These are phyloP conservation scores for Pterois miles DNA, from an alignment of 2,797 vertebrate species.

Conservation along the genomic window DNA sequence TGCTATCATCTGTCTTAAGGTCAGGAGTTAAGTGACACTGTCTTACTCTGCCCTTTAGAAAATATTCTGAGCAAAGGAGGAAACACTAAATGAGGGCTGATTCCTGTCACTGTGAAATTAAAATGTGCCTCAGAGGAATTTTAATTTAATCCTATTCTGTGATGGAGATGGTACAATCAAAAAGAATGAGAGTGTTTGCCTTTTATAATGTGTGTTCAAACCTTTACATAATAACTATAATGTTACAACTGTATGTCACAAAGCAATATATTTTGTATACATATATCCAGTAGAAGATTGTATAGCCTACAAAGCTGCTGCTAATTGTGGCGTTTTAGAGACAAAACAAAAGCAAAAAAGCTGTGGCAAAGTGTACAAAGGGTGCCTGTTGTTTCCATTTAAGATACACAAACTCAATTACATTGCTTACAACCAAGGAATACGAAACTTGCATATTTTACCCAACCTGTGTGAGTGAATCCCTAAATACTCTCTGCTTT, in stretches of 20 bases:
- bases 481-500: slow-evolving; percentile 49
- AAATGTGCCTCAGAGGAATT: slow-evolving; percentile 25
- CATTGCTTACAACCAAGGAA: slow-evolving; percentile 63
- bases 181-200: neutral
- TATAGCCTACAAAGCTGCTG: slow-evolving; percentile 53
- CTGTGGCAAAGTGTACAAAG: slow-evolving; percentile 63
- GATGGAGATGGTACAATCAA: neutral
- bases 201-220: slow-evolving; percentile 19
- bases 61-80: slow-evolving; percentile 39
- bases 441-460: slow-evolving; percentile 64
- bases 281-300: slow-evolving; percentile 23
- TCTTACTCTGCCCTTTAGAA: slow-evolving; percentile 62
- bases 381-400: slow-evolving; percentile 70
- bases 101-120: slow-evolving; percentile 37
- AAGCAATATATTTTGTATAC: slow-evolving; percentile 20
- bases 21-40: slow-evolving; percentile 71
- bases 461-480: slow-evolving; percentile 64
- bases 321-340: slow-evolving; percentile 62
- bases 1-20: slow-evolving; percentile 56
- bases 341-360: slow-evolving; percentile 59
- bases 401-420: slow-evolving; percentile 75
- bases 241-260: neutral
- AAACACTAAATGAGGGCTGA: slow-evolving; percentile 26
- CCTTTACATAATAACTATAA: neutral
- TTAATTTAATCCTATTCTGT: slow-evolving; percentile 10